Base-by-base conservation (phyloP, 2,888 invertebrate species). In the Eupsilia transversa region DNA sequence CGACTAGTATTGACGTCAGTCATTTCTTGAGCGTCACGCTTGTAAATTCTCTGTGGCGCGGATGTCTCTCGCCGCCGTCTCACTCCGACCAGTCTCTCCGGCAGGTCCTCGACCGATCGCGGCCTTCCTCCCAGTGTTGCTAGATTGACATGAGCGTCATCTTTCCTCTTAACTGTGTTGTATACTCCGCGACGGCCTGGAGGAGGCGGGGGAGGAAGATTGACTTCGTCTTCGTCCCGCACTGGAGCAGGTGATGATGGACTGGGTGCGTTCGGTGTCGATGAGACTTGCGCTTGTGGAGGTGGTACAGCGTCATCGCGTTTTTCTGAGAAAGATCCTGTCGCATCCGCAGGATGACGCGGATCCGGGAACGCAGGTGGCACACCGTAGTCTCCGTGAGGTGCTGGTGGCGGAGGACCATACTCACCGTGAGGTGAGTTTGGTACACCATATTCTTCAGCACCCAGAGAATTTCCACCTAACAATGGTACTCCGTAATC, bases 1-100 rank as follows among this genome's bases (percentile, higher is more conserved):
- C 98, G 97, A 95, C 98, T 98, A 86, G 99, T 98, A 92, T 98
- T 98, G 43, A 99, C 98, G 91, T 98, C 98, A 82, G 98, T 98
- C 98, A 99, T 98, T 94, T 99, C 98, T 94, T 98, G 98, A 76
- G 98, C 97, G 86, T 98, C 98, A 56, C 98, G 97, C 91, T 98
- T 98, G 95, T 98, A 98, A 75, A 98, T 98, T 87, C 98, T 97
- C 74, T 97, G 97, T 30, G 97, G 97, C 86, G 97, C 96, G n/a
- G 97, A 97, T 82, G 97, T 97, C 76, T 97, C 96, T 83, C 97
- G 94, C 85, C 98, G 97, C 91, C 97, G 97, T 88, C 98, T 97
- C 38, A 97, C 97, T 59, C 98, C 98, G 79, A 98, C 97, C 85
- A 98, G 96, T 91, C 98, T 98, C 77, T 98, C 98, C 61, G 98